Percentiles rank a stretch among this genome's conserved stretches.
These are phyloP conservation scores for Amphipoea oculea DNA, from an alignment of 2,888 invertebrate species.

Conservation along the genomic window DNA sequence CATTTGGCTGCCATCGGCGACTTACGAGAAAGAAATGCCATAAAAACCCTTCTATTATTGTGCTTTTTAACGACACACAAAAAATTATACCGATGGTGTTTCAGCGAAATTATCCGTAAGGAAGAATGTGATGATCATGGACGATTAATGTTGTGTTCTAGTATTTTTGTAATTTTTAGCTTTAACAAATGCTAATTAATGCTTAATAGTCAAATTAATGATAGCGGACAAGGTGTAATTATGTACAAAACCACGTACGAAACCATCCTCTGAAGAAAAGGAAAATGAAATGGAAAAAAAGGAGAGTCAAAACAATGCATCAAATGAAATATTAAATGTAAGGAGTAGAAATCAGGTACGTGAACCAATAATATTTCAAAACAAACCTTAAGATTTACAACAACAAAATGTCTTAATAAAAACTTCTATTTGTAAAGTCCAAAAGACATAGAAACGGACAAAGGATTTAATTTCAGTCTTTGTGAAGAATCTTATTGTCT, in stretches of 20 bases:
- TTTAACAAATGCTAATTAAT: not conserved
- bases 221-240: not conserved
- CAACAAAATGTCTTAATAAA: conserved; percentile 45
- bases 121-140: not conserved
- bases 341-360: not conserved
- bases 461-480: conserved; percentile 67
- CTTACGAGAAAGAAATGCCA: not conserved
- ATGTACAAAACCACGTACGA: not conserved
- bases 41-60: not conserved
- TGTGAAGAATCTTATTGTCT: conserved; percentile 66
- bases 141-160: not conserved
- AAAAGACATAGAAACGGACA: conserved; percentile 61
- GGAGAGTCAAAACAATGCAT: not conserved
- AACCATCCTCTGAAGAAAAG: not conserved
- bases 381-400: conserved; percentile 25
- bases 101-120: not conserved
- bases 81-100: not conserved
- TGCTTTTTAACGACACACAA: not conserved
- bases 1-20: conserved; percentile 28
- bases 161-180: not conserved
- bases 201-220: not conserved
- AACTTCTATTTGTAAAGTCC: conserved; percentile 54
- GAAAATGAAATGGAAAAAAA: not conserved
- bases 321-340: not conserved
- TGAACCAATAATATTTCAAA: conserved; percentile 12